Evolutionary conservation across 2,113 vertebrate species (phyloP).

Genomic region (Gallinago media): DNA sequence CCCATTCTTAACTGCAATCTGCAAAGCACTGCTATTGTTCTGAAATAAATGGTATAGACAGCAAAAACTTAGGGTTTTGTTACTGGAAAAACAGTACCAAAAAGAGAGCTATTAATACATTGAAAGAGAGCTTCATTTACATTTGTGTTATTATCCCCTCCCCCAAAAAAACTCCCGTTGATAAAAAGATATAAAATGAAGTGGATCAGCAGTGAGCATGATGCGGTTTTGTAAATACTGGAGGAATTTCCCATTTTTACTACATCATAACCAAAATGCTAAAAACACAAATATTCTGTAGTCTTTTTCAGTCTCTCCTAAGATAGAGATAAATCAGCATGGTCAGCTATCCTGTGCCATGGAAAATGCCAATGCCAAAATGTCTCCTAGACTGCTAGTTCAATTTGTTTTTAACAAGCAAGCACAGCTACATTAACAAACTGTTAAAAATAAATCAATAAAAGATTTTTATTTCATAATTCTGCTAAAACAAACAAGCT

Average conservation of each 20-base stretch:
- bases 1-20: constrained; percentile 80
- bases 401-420: background rate
- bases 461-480: background rate
- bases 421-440: background rate
- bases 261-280: background rate
- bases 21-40: constrained; percentile 77
- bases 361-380: background rate
- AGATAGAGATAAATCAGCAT: background rate
- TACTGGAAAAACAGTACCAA: background rate
- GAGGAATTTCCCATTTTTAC: background rate
- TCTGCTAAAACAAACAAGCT: background rate
- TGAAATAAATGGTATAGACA: constrained; percentile 55
- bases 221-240: background rate
- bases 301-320: background rate
- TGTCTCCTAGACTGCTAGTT: background rate
- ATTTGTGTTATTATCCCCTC: background rate
- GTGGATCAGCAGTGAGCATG: background rate
- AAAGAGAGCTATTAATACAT: background rate
- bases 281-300: background rate
- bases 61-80: background rate
- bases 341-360: background rate
- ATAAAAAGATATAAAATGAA: background rate
- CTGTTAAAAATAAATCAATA: background rate
- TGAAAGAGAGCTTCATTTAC: background rate
- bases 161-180: background rate